Percentiles rank a stretch among this genome's conserved stretches.
These are phyloP conservation scores for Caenorhabditis macrosperma DNA, from an alignment of 2,888 invertebrate genomes.

Conservation along the genomic window DNA sequence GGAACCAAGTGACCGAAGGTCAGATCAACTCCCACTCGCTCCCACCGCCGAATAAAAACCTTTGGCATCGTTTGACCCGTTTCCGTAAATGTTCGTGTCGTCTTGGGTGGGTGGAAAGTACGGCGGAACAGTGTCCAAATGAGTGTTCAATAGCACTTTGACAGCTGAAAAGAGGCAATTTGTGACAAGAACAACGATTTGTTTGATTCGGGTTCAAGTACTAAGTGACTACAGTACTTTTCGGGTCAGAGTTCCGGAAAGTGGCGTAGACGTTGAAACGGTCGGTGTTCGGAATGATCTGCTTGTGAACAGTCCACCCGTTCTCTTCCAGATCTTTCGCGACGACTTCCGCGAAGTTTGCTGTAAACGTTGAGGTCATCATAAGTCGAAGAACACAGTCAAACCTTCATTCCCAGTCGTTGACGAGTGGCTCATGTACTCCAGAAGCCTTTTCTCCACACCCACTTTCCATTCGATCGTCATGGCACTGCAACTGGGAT, in stretches of 20 bases:
- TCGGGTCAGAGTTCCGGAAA: conserved; percentile 47
- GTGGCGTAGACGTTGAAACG: conserved; percentile 72
- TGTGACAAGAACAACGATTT: neutral
- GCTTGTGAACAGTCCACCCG: conserved; percentile 67
- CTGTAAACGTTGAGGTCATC: no score
- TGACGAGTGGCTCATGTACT: conserved; percentile 72
- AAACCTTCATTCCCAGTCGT: conserved; percentile 74
- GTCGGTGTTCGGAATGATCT: conserved; percentile 55
- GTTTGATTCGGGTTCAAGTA: conserved; percentile 28
- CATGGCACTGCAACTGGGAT: conserved; percentile 31
- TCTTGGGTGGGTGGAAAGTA: conserved; percentile 72
- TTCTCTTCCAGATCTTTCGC: conserved; percentile 60
- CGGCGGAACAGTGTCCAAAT: conserved; percentile 79
- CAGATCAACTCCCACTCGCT: neutral
- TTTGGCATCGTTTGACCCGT: conserved; percentile 78
- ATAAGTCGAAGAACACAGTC: no score
- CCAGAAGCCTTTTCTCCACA: conserved; percentile 69
- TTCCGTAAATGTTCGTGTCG: conserved; percentile 73
- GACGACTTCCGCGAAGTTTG: conserved; percentile 62
- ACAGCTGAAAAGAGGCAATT: conserved; percentile 59
- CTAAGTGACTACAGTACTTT: conserved; percentile 24
- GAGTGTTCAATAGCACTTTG: conserved; percentile 75
- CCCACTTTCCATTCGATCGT: conserved; percentile 55
- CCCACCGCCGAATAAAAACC: conserved; percentile 56
- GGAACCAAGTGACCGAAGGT: conserved; percentile 43